Conservation (phyloP, 2,797 vertebrate genomes). For the Oryzias sinensis region DNA sequence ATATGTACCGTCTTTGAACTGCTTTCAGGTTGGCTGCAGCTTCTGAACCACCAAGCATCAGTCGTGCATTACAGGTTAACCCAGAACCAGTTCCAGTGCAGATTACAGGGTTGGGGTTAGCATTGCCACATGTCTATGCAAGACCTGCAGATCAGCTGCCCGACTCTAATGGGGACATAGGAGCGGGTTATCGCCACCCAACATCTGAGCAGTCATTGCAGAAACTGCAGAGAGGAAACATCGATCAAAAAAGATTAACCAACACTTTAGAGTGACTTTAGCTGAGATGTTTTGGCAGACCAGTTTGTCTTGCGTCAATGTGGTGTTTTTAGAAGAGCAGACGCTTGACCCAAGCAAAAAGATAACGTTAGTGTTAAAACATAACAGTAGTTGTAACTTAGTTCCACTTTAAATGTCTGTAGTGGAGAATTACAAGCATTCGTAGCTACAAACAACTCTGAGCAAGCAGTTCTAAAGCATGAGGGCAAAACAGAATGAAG, state of each 20-base stretch:
- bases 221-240: neutral
- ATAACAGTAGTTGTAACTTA: too few species aligned
- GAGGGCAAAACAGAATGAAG: too few species aligned
- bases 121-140: conserved; percentile 42
- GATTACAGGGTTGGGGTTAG: conserved; percentile 41
- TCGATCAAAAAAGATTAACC: conserved; percentile 7
- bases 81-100: conserved; percentile 25
- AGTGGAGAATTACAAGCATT: too few species aligned
- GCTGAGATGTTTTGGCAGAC: neutral
- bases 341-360: too few species aligned
- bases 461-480: too few species aligned
- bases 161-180: neutral
- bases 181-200: conserved; percentile 13
- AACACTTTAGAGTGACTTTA: conserved; percentile 11
- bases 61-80: conserved; percentile 17
- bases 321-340: too few species aligned
- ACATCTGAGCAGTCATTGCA: conserved; percentile 6
- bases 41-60: neutral
- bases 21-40: conserved; percentile 21
- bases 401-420: too few species aligned
- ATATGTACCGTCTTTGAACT: neutral
- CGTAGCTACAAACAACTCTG: too few species aligned
- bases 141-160: conserved; percentile 10
- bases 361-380: too few species aligned
- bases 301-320: too few species aligned